These are phyloP conservation scores for Napeogenes sylphis DNA, from an alignment of 2,888 invertebrate species.

Conservation along the genomic window DNA sequence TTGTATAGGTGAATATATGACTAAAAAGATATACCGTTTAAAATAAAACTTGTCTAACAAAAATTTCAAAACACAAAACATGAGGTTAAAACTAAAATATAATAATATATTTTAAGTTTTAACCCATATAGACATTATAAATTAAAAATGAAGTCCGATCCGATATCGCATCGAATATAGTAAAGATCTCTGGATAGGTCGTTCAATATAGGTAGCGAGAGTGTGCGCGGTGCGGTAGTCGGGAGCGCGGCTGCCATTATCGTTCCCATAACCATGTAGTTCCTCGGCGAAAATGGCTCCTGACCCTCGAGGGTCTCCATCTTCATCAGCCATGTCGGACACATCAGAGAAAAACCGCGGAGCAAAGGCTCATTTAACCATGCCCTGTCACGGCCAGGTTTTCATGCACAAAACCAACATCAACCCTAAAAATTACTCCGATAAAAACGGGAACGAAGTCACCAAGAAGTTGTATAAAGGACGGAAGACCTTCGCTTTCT, in stretches of 20 bases:
- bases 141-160: too few species aligned
- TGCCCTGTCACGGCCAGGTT: slow-evolving; percentile 54
- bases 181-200: background rate
- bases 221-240: slow-evolving; percentile 1
- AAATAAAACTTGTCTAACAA: too few species aligned
- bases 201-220: background rate
- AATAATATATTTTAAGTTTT: too few species aligned
- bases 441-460: slow-evolving; percentile 70
- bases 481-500: slow-evolving; percentile 84
- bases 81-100: too few species aligned
- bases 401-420: slow-evolving; percentile 45
- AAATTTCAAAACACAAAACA: too few species aligned
- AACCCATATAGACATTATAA: too few species aligned
- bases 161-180: too few species aligned
- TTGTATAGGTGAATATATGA: too few species aligned
- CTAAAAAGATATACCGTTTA: too few species aligned
- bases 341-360: slow-evolving; percentile 59
- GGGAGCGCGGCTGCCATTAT: background rate
- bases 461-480: slow-evolving; percentile 62
- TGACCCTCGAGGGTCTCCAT: slow-evolving; percentile 58
- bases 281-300: slow-evolving; percentile 14
- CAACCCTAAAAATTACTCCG: slow-evolving; percentile 60
- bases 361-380: slow-evolving; percentile 65
- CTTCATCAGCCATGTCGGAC: slow-evolving; percentile 67
- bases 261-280: background rate